Evolutionary conservation across 2,888 invertebrate species (phyloP).

Genomic region (Steinernema hermaphroditum): DNA sequence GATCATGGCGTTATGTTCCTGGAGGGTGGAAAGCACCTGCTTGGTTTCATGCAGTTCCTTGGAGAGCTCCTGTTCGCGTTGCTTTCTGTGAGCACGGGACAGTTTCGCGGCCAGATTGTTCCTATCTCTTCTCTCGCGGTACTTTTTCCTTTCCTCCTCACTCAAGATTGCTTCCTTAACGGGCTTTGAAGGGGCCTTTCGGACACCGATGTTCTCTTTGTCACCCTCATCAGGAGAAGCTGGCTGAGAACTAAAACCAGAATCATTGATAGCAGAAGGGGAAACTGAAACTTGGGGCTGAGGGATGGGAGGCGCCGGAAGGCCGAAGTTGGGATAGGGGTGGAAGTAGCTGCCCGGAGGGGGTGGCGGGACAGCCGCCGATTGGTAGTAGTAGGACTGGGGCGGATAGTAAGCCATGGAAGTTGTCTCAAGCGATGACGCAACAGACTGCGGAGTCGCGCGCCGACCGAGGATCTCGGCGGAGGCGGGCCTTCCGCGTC

Average conservation of each 20-base stretch:
- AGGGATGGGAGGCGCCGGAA: neutral
- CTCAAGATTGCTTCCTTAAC: neutral
- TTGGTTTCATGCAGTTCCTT: conserved; percentile 37
- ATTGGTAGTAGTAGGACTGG: neutral
- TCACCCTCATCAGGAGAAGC: neutral
- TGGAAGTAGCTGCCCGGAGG: conserved; percentile 7
- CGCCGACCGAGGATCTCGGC: neutral
- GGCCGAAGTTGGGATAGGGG: neutral
- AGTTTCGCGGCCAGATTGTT: conserved; percentile 59
- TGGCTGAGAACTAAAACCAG: neutral
- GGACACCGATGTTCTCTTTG: neutral
- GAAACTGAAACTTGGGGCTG: neutral
- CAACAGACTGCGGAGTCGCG: neutral
- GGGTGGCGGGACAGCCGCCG: neutral
- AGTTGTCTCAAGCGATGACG: conserved; percentile 11
- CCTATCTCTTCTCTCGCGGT: conserved; percentile 44
- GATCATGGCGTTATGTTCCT: neutral
- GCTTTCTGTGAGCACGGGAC: conserved; percentile 45
- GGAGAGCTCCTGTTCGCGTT: conserved; percentile 40
- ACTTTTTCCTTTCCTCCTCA: conserved; percentile 38
- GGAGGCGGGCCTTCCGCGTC: neutral
- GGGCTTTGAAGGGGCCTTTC: neutral
- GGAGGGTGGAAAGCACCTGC: conserved; percentile 16
- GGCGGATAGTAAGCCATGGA: conserved; percentile 13
- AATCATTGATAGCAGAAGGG: neutral